These are phyloP conservation scores for Etheostoma spectabile DNA, from an alignment of 2,113 vertebrate genomes.

Conservation along the genomic window DNA sequence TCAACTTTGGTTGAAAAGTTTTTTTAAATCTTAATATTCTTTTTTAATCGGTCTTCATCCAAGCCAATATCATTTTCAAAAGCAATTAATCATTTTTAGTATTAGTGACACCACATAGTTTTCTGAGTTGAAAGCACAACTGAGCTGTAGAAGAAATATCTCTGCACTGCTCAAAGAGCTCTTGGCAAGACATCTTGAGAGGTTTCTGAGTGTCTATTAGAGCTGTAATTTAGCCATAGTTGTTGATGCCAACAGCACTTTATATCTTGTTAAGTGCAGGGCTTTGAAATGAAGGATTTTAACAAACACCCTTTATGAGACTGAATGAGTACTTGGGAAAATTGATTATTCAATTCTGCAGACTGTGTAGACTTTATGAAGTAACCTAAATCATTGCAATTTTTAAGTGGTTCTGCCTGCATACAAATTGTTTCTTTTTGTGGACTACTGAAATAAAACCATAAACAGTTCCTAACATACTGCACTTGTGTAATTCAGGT, in stretches of 20 bases:
- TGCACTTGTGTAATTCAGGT: slow-evolving; percentile 10
- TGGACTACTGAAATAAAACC: slow-evolving; percentile 32
- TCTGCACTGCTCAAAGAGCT: slow-evolving; percentile 18
- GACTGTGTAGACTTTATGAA: slow-evolving; percentile 34
- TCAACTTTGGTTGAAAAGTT: neutral
- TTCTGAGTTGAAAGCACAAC: slow-evolving; percentile 34
- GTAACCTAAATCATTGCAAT: slow-evolving; percentile 19
- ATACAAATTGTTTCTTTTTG: slow-evolving; percentile 1
- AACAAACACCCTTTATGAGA: slow-evolving; percentile 25
- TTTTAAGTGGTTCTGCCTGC: neutral
- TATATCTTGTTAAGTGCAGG: slow-evolving; percentile 42
- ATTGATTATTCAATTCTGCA: slow-evolving; percentile 18
- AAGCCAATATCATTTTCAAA: slow-evolving; percentile 11
- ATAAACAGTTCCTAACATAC: neutral
- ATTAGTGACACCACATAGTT: slow-evolving; percentile 15
- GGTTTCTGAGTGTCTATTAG: slow-evolving; percentile 38
- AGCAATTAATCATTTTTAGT: neutral
- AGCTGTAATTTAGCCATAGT: slow-evolving; percentile 27
- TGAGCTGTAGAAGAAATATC: slow-evolving; percentile 38
- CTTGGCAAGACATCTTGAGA: slow-evolving; percentile 36
- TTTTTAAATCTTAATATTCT: neutral
- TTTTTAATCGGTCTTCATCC: neutral
- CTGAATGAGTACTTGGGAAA: slow-evolving; percentile 43
- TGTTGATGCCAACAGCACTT: slow-evolving; percentile 39
- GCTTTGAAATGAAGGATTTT: slow-evolving; percentile 36